Conservation (phyloP, 2,113 vertebrate species). For the Corythaixoides concolor region DNA sequence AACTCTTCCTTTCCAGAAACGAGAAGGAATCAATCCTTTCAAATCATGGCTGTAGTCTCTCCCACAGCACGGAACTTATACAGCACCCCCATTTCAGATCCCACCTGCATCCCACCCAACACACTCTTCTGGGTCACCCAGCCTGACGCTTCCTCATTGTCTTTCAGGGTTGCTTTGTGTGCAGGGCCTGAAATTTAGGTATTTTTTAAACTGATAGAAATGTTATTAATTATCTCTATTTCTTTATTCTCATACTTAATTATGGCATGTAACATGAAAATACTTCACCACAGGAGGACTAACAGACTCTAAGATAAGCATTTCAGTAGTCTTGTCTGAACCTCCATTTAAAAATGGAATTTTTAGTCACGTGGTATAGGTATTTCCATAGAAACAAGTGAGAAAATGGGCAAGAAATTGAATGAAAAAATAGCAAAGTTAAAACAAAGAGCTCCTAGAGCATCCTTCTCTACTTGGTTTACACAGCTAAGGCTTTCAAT, state of each 20-base stretch:
- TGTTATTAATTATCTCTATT: neutral
- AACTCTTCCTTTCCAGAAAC: neutral
- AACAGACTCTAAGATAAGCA: neutral
- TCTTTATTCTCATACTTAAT: neutral
- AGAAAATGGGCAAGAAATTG: neutral
- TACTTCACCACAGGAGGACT: neutral
- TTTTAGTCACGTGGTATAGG: neutral
- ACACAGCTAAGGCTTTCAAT: neutral
- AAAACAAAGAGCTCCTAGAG: neutral
- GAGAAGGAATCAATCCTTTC: neutral
- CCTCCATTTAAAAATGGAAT: neutral
- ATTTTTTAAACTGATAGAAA: neutral
- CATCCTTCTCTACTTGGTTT: neutral
- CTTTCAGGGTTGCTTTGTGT: neutral
- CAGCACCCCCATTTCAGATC: neutral
- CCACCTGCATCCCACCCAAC: neutral
- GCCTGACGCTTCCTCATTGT: neutral
- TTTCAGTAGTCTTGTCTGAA: neutral
- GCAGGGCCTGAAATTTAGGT: neutral
- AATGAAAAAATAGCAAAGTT: neutral
- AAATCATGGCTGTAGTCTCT: neutral
- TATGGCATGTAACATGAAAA: neutral
- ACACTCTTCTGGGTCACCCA: neutral
- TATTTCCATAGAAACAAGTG: neutral
- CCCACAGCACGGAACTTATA: neutral